Percentiles rank a stretch among this genome's conserved stretches.
These are phyloP conservation scores for Drosophila busckii DNA, from an alignment of 1,140 invertebrate species.

Conservation along the genomic window DNA sequence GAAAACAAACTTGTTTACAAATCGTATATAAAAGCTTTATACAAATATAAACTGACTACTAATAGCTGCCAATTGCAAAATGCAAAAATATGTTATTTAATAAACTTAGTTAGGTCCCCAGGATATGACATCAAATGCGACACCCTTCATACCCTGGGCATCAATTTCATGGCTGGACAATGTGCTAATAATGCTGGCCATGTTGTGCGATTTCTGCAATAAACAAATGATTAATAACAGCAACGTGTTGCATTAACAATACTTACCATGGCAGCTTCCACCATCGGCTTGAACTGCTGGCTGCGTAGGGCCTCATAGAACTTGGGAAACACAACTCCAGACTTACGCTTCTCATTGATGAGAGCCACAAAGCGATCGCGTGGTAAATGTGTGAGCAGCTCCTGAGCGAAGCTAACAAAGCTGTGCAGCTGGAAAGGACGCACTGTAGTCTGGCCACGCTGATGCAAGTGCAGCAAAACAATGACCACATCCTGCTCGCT, in stretches of 20 bases:
- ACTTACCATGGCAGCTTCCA: constrained; percentile 59
- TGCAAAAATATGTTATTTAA: no score
- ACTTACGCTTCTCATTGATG: constrained; percentile 53
- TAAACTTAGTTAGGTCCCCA: constrained; percentile 60
- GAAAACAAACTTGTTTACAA: no score
- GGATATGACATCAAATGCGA: constrained; percentile 62
- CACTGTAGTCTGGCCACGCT: neutral
- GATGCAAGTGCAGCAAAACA: constrained; percentile 17
- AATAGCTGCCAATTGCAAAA: no score
- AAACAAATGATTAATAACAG: neutral
- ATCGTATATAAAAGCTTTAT: no score
- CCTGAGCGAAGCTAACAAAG: constrained; percentile 54
- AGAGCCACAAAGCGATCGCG: constrained; percentile 47
- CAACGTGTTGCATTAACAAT: neutral
- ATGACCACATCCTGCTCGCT: constrained; percentile 20
- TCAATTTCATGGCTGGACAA: constrained; percentile 49
- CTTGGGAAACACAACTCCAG: constrained; percentile 44
- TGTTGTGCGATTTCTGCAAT: constrained; percentile 47
- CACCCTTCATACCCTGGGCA: constrained; percentile 40
- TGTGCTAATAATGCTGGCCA: constrained; percentile 39
- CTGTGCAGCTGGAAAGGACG: constrained; percentile 2
- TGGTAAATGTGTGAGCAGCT: constrained; percentile 52
- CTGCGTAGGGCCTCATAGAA: constrained; percentile 64
- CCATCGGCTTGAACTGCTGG: constrained; percentile 35
- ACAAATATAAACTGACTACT: no score